phyloP scores from a whole-genome alignment of 2,888 invertebrate genomes.

The Biston stratarius region DNA sequence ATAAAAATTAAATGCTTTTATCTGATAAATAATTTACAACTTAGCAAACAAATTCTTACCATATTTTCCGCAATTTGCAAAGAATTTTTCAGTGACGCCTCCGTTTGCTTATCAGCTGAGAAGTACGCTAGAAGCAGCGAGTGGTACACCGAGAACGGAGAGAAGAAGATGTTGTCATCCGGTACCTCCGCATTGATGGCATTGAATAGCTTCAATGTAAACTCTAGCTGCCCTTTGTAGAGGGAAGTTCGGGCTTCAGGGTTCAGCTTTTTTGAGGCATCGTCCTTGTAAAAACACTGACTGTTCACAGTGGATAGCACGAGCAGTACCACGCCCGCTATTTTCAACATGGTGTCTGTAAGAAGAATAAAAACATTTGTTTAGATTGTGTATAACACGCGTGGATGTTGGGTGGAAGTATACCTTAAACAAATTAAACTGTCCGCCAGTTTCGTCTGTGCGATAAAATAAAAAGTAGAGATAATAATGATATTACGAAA shows the following conservation, averaged over 20 bases:
- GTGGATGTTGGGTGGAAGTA: not conserved
- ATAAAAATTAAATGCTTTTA: too few species aligned
- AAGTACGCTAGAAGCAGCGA: conserved; percentile 93
- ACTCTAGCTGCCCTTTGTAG: conserved; percentile 86
- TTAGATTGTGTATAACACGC: not conserved
- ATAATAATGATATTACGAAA: too few species aligned
- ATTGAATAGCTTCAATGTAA: conserved; percentile 90
- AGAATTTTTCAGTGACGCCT: conserved; percentile 87
- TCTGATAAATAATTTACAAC: too few species aligned
- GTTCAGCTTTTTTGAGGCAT: conserved; percentile 74
- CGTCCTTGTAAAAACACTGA: conserved; percentile 81
- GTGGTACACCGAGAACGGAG: conserved; percentile 94
- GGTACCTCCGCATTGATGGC: conserved; percentile 88
- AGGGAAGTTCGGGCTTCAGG: conserved; percentile 68
- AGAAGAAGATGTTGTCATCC: conserved; percentile 93
- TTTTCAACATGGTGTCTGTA: conserved; percentile 68
- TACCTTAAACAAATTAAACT: too few species aligned
- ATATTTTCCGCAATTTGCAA: conserved; percentile 86
- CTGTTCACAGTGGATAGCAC: conserved; percentile 64
- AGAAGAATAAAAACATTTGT: conserved; percentile 42
- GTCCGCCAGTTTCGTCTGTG: too few species aligned
- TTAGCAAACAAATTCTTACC: conserved; percentile 64
- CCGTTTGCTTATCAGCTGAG: conserved; percentile 90
- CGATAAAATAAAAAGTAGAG: too few species aligned
- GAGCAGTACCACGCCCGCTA: conserved; percentile 56